Conservation (phyloP, 2,113 vertebrate species). For the Mellivora capensis region DNA sequence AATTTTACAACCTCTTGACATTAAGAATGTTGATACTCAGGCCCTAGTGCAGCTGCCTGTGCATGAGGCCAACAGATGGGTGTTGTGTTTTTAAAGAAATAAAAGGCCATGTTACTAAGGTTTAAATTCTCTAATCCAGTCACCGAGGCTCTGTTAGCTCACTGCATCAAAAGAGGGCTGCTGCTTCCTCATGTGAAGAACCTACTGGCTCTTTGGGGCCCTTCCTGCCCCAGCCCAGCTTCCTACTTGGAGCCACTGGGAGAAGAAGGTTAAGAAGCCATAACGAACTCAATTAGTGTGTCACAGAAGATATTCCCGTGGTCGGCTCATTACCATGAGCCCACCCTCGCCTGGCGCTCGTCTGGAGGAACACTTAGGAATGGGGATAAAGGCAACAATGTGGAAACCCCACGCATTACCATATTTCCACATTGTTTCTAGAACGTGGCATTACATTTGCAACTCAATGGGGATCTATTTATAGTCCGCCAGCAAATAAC, state of each 20-base stretch:
- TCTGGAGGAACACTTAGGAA: background rate
- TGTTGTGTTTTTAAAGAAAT: background rate
- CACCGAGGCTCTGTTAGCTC: background rate
- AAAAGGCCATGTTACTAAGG: background rate
- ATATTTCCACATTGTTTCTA: background rate
- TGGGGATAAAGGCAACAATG: background rate
- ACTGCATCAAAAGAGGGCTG: background rate
- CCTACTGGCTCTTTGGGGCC: background rate
- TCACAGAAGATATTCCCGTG: background rate
- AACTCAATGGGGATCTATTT: background rate
- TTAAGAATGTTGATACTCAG: conserved; percentile 49
- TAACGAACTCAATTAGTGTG: background rate
- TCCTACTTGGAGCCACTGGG: background rate
- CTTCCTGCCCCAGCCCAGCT: background rate
- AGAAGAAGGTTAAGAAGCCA: background rate
- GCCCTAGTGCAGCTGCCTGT: conserved; percentile 2
- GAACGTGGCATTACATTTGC: background rate
- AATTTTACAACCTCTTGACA: conserved; percentile 59
- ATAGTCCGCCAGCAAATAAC: background rate
- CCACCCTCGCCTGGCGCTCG: background rate
- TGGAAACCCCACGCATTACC: background rate
- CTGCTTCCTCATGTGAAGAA: background rate
- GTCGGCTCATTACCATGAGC: background rate
- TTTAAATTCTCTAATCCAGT: background rate
- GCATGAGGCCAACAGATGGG: conserved; percentile 69